A percentile compares a stretch with the other conserved stretches of the same genome.
Evolutionary conservation across 2,888 invertebrate genomes (phyloP).

Genomic region (Pharmacophagus antenor): DNA sequence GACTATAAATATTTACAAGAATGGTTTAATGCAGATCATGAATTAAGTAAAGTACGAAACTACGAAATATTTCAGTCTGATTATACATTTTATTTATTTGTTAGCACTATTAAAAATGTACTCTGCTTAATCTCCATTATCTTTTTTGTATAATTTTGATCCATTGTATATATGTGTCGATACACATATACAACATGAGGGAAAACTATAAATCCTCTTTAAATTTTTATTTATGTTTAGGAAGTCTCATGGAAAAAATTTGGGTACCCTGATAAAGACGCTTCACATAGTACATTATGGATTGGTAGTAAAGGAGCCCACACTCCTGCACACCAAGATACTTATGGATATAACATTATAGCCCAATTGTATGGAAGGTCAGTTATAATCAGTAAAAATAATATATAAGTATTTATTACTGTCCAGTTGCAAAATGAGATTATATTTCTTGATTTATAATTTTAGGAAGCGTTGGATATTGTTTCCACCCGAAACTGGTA

Average conservation of each 20-base stretch:
- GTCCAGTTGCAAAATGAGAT: background rate
- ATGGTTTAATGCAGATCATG: conserved; percentile 81
- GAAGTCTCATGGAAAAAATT: conserved; percentile 82
- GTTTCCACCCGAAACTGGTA: conserved; percentile 89
- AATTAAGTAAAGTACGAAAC: conserved; percentile 79
- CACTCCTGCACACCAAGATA: conserved; percentile 96
- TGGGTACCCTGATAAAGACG: conserved; percentile 85
- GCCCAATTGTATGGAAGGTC: conserved; percentile 93
- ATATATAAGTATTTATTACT: background rate
- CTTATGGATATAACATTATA: conserved; percentile 96
- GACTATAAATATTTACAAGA: conserved; percentile 91
- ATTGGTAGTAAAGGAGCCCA: conserved; percentile 92
- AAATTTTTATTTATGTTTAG: conserved; percentile 36
- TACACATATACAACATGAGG: too few species aligned
- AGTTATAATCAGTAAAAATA: too few species aligned
- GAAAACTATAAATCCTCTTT: background rate
- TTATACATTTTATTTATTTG: background rate
- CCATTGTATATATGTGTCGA: too few species aligned
- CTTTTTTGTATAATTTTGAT: too few species aligned
- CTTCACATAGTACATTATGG: conserved; percentile 91
- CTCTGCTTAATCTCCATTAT: too few species aligned
- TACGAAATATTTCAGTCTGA: background rate
- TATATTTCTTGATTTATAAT: background rate
- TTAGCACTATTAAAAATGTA: background rate
- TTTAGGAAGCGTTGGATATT: conserved; percentile 94